phyloP scores from a whole-genome alignment of 1,140 invertebrate species.

The Conus ventricosus region DNA sequence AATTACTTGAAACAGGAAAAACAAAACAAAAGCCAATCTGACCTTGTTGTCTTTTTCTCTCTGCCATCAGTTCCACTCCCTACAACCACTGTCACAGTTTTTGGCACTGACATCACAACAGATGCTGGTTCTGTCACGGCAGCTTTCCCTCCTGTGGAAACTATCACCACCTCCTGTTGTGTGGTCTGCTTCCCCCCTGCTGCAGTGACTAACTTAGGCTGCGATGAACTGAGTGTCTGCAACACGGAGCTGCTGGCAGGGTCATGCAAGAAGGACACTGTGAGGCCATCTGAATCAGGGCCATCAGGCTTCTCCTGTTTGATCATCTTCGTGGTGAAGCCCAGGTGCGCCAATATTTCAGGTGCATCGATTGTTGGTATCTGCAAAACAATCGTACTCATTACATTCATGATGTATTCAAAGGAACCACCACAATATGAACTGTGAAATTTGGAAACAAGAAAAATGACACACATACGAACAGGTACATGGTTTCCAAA shows the following conservation, averaged over 20 bases:
- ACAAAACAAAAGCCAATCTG: background rate
- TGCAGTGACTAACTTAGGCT: background rate
- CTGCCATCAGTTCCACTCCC: background rate
- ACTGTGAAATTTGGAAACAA: background rate
- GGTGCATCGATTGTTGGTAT: conserved; percentile 34
- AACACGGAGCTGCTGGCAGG: background rate
- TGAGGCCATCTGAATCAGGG: background rate
- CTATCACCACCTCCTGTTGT: too few relatives aligned
- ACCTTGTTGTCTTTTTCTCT: background rate
- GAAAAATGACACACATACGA: too few relatives aligned
- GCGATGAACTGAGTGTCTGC: background rate
- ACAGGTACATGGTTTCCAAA: too few relatives aligned
- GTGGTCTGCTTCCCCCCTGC: background rate
- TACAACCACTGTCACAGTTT: background rate
- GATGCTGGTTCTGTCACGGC: background rate
- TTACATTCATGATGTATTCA: background rate
- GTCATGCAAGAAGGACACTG: background rate
- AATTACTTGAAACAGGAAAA: background rate
- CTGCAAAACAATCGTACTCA: background rate
- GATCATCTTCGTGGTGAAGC: conserved; percentile 31
- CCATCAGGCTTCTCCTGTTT: conserved; percentile 17
- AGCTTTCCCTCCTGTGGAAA: background rate
- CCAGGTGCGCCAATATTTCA: conserved; percentile 34
- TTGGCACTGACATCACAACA: background rate
- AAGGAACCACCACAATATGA: background rate